Conservation (phyloP, 1,140 invertebrate species). For the Apis florea region DNA sequence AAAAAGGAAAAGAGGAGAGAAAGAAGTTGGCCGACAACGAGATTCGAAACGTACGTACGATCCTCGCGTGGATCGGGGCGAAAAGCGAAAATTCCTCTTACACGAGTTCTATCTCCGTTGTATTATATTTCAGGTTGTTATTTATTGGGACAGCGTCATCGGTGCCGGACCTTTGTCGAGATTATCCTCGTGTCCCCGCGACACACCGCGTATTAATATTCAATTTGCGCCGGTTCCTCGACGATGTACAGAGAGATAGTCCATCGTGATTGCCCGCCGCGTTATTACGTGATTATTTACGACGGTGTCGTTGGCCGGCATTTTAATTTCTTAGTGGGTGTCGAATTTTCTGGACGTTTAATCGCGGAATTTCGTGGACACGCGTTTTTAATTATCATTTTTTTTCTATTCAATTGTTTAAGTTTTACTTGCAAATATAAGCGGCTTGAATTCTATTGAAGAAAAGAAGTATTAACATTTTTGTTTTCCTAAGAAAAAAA, state of each 20-base stretch:
- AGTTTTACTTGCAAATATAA: no score
- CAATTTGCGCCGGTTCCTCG: constrained; percentile 21
- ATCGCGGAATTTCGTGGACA: neutral
- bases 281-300: constrained; percentile 13
- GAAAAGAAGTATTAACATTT: no score
- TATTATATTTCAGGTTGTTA: constrained; percentile 45
- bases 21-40: neutral
- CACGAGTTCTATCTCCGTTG: constrained; percentile 21
- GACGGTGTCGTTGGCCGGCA: neutral
- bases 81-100: constrained; percentile 33
- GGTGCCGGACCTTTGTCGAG: constrained; percentile 1
- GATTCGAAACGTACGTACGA: constrained; percentile 4
- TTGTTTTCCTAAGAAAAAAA: no score
- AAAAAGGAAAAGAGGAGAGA: neutral
- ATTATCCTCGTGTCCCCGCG: neutral
- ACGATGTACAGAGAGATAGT: neutral
- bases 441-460: no score
- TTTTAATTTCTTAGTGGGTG: neutral
- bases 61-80: neutral
- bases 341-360: neutral
- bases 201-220: constrained; percentile 28
- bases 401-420: no score
- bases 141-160: constrained; percentile 28
- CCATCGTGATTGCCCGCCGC: neutral
- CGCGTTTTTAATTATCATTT: no score